These are phyloP conservation scores for Euplexia lucipara DNA, from an alignment of 2,888 invertebrate species.

Conservation along the genomic window DNA sequence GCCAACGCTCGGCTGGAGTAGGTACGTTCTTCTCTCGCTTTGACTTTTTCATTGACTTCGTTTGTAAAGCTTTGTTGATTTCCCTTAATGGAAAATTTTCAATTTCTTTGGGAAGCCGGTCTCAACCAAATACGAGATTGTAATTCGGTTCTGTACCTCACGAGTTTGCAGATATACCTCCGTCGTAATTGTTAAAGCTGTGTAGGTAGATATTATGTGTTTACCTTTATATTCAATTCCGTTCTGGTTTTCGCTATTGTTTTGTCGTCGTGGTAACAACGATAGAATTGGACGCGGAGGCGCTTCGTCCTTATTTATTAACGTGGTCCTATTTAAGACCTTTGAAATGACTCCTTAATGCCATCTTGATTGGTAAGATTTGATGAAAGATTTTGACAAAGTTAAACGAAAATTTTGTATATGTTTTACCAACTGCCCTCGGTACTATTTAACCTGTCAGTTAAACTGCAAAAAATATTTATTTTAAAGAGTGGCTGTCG, in stretches of 20 bases:
- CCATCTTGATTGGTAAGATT: slow-evolving; percentile 66
- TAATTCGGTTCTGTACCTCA: slow-evolving; percentile 54
- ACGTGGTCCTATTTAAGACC: slow-evolving; percentile 55
- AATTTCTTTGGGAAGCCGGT: slow-evolving; percentile 63
- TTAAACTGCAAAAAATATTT: not conserved
- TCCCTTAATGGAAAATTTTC: slow-evolving; percentile 70
- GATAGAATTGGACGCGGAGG: slow-evolving; percentile 11
- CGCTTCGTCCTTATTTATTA: slow-evolving; percentile 35
- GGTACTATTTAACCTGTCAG: slow-evolving; percentile 9
- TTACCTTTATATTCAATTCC: slow-evolving; percentile 21
- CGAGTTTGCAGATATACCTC: slow-evolving; percentile 32
- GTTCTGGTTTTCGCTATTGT: slow-evolving; percentile 32
- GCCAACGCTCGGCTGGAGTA: slow-evolving; percentile 67
- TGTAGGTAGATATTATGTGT: slow-evolving; percentile 11
- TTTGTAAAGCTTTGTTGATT: slow-evolving; percentile 71
- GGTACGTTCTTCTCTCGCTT: slow-evolving; percentile 53
- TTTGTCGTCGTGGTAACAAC: slow-evolving; percentile 16
- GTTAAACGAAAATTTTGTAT: slow-evolving; percentile 31
- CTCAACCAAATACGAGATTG: slow-evolving; percentile 52
- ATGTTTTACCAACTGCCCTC: not conserved
- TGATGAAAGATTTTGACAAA: slow-evolving; percentile 49
- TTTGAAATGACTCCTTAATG: slow-evolving; percentile 66
- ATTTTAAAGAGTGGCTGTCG: not conserved
- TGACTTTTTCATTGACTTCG: slow-evolving; percentile 67
- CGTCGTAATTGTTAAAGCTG: slow-evolving; percentile 47